Conservation (phyloP, 1,140 invertebrate genomes). For the Gryllus bimaculatus region DNA sequence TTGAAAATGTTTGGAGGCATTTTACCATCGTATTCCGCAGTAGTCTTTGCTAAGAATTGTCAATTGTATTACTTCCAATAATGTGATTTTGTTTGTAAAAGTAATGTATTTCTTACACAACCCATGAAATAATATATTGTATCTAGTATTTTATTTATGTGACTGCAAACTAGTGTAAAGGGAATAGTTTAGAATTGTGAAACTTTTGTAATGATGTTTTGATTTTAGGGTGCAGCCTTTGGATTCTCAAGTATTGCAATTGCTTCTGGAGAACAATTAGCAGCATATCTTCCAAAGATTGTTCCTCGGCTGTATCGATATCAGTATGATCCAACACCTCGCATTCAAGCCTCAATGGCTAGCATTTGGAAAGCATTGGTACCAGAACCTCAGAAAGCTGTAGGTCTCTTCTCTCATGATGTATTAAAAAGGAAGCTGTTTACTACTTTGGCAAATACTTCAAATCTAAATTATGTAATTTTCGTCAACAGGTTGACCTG, state of each 20-base stretch:
- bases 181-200: too few species aligned
- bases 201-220: background rate
- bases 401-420: conserved; percentile 34
- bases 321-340: conserved; percentile 83
- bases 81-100: too few species aligned
- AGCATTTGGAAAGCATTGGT: conserved; percentile 87
- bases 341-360: conserved; percentile 82
- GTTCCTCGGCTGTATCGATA: conserved; percentile 82
- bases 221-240: conserved; percentile 70
- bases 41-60: too few species aligned
- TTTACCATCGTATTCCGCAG: too few species aligned
- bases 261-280: conserved; percentile 70
- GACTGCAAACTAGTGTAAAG: too few species aligned
- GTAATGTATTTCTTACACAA: too few species aligned
- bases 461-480: background rate
- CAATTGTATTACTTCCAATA: too few species aligned
- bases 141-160: too few species aligned
- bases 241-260: conserved; percentile 77
- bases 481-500: conserved; percentile 58
- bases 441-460: background rate
- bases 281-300: conserved; percentile 70
- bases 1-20: too few species aligned
- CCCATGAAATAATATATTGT: too few species aligned
- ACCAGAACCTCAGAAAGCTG: conserved; percentile 72
- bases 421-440: too few species aligned